A percentile compares a stretch with the other conserved stretches of the same genome.
These are phyloP conservation scores for Muscidifurax raptorellus DNA, from an alignment of 1,140 invertebrate genomes.

Conservation along the genomic window DNA sequence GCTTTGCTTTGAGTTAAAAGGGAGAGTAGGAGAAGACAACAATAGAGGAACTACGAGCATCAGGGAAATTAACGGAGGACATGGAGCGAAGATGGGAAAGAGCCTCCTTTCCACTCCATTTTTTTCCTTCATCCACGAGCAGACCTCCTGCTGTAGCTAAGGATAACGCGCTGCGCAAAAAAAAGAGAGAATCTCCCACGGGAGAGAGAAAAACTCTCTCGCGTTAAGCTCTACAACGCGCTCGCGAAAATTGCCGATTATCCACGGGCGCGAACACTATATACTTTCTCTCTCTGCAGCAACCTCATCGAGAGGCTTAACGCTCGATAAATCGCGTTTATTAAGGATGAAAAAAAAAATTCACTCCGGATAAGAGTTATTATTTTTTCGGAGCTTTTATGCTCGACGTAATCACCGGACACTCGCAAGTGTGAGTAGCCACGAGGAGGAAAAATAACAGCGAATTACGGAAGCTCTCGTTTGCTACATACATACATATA, in stretches of 20 bases:
- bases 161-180: neutral
- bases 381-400: no score
- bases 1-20: no score
- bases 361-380: neutral
- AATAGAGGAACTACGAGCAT: neutral
- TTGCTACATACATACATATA: no score
- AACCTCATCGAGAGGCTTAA: constrained; percentile 24
- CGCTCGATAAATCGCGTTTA: constrained; percentile 38
- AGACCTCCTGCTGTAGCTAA: constrained; percentile 6
- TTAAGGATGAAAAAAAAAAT: constrained; percentile 8
- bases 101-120: constrained; percentile 17
- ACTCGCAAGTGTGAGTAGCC: no score
- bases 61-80: neutral
- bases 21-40: neutral
- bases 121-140: constrained; percentile 11
- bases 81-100: neutral
- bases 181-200: neutral
- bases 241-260: constrained; percentile 43
- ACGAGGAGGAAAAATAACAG: no score
- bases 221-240: neutral
- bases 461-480: neutral
- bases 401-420: no score
- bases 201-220: constrained; percentile 1
- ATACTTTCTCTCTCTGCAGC: neutral
- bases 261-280: neutral